A percentile compares a stretch with the other conserved stretches of the same genome.
Evolutionary conservation across 2,888 invertebrate genomes (phyloP).

Genomic region (Scrobipalpa costella): DNA sequence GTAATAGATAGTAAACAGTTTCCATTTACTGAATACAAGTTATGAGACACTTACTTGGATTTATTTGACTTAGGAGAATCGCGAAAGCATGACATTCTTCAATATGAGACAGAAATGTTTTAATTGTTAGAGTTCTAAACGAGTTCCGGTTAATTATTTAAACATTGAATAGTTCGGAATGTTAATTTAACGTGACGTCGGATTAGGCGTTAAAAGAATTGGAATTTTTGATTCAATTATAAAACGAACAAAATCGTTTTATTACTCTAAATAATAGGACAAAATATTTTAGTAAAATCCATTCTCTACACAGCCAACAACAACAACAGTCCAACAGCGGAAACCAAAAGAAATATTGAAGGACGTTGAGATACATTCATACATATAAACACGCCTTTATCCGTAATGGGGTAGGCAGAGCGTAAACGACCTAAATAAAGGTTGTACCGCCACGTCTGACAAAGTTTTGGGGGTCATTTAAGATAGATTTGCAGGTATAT

Average conservation of each 20-base stretch:
- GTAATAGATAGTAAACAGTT: not conserved
- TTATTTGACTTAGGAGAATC: conserved; percentile 6
- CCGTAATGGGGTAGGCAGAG: too few relatives aligned
- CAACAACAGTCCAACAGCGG: too few relatives aligned
- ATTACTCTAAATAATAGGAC: not conserved
- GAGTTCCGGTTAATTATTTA: conserved; percentile 12
- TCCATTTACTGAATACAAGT: not conserved
- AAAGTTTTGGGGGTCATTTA: too few relatives aligned
- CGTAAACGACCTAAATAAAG: too few relatives aligned
- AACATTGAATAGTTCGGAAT: conserved; percentile 11
- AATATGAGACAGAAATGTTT: conserved; percentile 14
- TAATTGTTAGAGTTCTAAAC: conserved; percentile 25
- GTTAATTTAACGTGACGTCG: conserved; percentile 15
- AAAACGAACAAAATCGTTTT: conserved; percentile 3
- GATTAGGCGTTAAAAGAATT: not conserved
- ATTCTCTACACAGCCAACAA: not conserved
- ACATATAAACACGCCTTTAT: too few relatives aligned
- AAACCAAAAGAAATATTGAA: too few relatives aligned
- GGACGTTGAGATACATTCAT: too few relatives aligned
- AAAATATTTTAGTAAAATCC: not conserved
- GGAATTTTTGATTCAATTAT: not conserved
- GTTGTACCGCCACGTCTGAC: too few relatives aligned
- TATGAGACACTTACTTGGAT: not conserved
- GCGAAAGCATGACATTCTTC: conserved; percentile 20
- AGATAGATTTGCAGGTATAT: too few relatives aligned